These are phyloP conservation scores for Drosophila colorata DNA, from an alignment of 2,888 invertebrate species.

Conservation along the genomic window DNA sequence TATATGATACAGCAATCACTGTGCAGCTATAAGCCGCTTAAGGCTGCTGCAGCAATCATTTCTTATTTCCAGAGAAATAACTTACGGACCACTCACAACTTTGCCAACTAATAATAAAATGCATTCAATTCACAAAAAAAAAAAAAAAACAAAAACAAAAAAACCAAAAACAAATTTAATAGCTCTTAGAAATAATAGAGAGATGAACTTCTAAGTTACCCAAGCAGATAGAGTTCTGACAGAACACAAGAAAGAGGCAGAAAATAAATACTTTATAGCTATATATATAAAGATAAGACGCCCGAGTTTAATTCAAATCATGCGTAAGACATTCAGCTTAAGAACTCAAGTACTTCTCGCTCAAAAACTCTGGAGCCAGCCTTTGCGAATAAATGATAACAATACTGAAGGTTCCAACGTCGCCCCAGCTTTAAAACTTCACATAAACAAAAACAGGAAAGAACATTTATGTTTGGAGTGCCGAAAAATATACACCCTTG, in stretches of 20 bases:
- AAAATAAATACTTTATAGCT: no score
- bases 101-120: no score
- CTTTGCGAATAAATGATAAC: neutral
- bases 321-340: neutral
- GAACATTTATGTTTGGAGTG: neutral
- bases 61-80: no score
- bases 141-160: no score
- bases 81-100: no score
- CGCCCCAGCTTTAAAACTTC: neutral
- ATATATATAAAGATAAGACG: neutral
- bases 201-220: no score
- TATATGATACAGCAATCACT: neutral
- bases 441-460: neutral
- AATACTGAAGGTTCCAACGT: neutral
- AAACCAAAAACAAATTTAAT: no score
- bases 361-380: neutral
- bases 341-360: neutral
- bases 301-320: neutral
- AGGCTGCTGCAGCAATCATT: slow-evolving; percentile 1
- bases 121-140: no score
- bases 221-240: no score
- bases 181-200: no score
- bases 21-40: slow-evolving; percentile 12
- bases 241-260: no score
- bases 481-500: neutral